These are phyloP conservation scores for Oegoconia quadripuncta DNA, from an alignment of 2,888 invertebrate species.

Conservation along the genomic window DNA sequence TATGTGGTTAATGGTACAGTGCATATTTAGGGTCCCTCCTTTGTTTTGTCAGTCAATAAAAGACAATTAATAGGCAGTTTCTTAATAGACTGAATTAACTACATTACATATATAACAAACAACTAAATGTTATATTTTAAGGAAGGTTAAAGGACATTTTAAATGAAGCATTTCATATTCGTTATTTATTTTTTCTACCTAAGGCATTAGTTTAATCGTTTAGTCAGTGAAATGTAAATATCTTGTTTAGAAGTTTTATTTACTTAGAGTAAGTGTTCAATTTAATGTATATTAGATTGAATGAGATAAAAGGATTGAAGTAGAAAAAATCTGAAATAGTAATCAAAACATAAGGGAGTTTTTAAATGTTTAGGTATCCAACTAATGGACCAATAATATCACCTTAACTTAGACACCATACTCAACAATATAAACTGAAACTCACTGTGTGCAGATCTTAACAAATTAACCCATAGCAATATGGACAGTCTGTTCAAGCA, in stretches of 20 bases:
- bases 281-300: conserved; percentile 70
- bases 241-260: conserved; percentile 74
- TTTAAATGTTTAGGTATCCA: conserved; percentile 56
- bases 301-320: conserved; percentile 53
- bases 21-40: conserved; percentile 18
- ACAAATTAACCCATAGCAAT: conserved; percentile 43
- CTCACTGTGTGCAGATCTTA: conserved; percentile 41
- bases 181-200: conserved; percentile 75
- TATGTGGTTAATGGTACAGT: conserved; percentile 21
- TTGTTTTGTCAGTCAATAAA: conserved; percentile 62
- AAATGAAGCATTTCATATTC: conserved; percentile 75
- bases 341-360: conserved; percentile 48
- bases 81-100: conserved; percentile 67
- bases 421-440: conserved; percentile 33
- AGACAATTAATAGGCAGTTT: conserved; percentile 50
- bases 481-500: conserved; percentile 67
- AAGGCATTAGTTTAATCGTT: conserved; percentile 73
- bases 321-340: conserved; percentile 37
- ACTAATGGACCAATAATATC: conserved; percentile 70
- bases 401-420: conserved; percentile 48
- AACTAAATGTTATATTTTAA: conserved; percentile 65
- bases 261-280: conserved; percentile 76
- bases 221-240: conserved; percentile 72
- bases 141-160: conserved; percentile 67
- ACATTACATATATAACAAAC: conserved; percentile 58